Conservation (phyloP, 2,113 vertebrate genomes). For the Pseudopipra pipra region DNA sequence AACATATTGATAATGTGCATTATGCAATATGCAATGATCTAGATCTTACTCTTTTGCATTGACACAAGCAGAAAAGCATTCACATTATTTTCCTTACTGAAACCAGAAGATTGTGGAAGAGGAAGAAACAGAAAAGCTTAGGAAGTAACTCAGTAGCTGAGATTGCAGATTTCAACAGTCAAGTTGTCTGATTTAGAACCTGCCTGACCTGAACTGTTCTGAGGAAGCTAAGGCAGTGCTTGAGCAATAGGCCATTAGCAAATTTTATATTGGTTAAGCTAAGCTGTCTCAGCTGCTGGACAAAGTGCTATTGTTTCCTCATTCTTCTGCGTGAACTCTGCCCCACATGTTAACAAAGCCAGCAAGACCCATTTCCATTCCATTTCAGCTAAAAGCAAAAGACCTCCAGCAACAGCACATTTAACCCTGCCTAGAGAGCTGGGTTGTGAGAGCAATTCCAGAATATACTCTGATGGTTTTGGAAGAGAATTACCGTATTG, state of each 20-base stretch:
- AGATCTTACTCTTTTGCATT: background rate
- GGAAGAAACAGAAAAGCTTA: background rate
- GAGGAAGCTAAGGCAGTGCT: background rate
- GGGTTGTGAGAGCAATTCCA: background rate
- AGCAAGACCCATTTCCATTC: background rate
- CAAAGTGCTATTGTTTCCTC: constrained; percentile 37
- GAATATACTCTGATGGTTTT: background rate
- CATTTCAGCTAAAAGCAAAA: background rate
- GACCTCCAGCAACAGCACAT: background rate
- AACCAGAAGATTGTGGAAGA: background rate
- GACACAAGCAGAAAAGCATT: background rate
- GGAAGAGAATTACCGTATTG: background rate
- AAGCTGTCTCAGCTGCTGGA: constrained; percentile 37
- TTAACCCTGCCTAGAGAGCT: background rate
- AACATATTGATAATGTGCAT: background rate
- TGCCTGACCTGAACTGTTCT: background rate
- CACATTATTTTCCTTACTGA: background rate
- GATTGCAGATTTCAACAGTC: background rate
- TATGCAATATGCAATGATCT: background rate
- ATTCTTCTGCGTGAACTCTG: constrained; percentile 1
- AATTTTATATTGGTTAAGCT: background rate
- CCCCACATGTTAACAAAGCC: background rate
- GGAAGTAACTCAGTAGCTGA: background rate
- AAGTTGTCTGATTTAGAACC: background rate
- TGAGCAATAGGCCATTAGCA: background rate